phyloP scores from a whole-genome alignment of 2,113 vertebrate genomes.

The Boleophthalmus pectinirostris region DNA sequence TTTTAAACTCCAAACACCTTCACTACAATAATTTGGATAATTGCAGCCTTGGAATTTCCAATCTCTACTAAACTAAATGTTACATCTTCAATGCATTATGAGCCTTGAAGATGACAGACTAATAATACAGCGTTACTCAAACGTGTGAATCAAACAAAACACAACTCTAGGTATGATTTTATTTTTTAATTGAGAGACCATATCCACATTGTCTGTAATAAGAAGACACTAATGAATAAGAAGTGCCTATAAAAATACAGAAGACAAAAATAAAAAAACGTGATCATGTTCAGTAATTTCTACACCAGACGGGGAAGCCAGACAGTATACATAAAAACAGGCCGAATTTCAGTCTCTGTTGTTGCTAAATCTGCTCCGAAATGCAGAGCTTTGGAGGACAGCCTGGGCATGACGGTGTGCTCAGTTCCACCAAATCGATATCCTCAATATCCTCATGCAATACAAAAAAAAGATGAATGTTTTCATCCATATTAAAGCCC shows the following conservation, averaged over 20 bases:
- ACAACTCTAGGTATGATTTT: no score
- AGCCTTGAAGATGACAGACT: no score
- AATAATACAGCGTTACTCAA: no score
- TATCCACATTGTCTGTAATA: background rate
- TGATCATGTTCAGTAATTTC: background rate
- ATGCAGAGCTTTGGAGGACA: constrained; percentile 49
- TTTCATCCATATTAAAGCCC: constrained; percentile 68
- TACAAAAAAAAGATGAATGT: constrained; percentile 62
- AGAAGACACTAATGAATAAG: background rate
- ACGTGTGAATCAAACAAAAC: no score
- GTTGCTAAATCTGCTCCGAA: constrained; percentile 8
- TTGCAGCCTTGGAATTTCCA: no score
- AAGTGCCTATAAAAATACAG: background rate
- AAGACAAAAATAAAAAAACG: background rate
- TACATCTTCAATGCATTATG: no score
- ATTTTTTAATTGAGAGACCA: background rate
- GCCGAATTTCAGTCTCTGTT: background rate
- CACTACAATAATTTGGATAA: no score
- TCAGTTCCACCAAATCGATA: constrained; percentile 55
- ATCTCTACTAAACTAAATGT: no score
- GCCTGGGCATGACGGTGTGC: constrained; percentile 30
- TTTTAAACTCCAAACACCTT: no score
- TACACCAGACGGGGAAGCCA: no score
- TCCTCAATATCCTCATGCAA: constrained; percentile 47
- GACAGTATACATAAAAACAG: background rate